Evolutionary conservation across 2,888 invertebrate genomes (phyloP).

Genomic region (Orthosia gothica): DNA sequence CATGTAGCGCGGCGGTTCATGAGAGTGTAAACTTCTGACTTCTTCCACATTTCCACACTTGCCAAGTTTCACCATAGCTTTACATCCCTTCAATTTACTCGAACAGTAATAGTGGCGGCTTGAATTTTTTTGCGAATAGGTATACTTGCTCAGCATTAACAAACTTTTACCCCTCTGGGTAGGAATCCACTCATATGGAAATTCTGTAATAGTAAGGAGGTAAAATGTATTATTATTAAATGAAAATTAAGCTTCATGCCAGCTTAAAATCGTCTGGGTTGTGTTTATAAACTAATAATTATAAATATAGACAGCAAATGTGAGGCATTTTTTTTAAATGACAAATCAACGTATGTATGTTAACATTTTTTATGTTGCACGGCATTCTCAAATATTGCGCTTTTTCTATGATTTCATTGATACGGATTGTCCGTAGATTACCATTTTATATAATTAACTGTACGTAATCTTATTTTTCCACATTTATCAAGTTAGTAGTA

Average conservation of each 20-base stretch:
- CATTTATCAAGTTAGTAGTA: too few species aligned
- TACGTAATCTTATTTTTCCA: too few species aligned
- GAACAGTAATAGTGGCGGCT: constrained; percentile 7
- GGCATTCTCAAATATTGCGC: too few species aligned
- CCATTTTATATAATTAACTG: too few species aligned
- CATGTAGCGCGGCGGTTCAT: constrained; percentile 16
- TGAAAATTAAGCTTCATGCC: neutral
- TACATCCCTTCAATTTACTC: constrained; percentile 25
- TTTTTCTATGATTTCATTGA: too few species aligned
- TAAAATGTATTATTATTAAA: neutral
- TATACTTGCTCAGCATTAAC: constrained; percentile 22
- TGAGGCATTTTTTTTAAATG: neutral
- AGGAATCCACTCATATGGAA: neutral
- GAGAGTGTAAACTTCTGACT: constrained; percentile 13
- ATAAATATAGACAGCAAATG: neutral
- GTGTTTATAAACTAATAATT: neutral
- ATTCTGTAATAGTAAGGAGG: neutral
- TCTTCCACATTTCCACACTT: constrained; percentile 12
- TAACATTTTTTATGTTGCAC: too few species aligned
- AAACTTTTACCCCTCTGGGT: constrained; percentile 10
- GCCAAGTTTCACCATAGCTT: constrained; percentile 15
- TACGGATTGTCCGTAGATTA: too few species aligned
- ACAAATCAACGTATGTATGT: neutral
- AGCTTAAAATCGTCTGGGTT: neutral
- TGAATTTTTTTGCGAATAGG: constrained; percentile 19